A percentile compares a stretch with the other conserved stretches of the same genome.
phyloP scores from a whole-genome alignment of 2,113 vertebrate species.

The Barbus barbus region DNA sequence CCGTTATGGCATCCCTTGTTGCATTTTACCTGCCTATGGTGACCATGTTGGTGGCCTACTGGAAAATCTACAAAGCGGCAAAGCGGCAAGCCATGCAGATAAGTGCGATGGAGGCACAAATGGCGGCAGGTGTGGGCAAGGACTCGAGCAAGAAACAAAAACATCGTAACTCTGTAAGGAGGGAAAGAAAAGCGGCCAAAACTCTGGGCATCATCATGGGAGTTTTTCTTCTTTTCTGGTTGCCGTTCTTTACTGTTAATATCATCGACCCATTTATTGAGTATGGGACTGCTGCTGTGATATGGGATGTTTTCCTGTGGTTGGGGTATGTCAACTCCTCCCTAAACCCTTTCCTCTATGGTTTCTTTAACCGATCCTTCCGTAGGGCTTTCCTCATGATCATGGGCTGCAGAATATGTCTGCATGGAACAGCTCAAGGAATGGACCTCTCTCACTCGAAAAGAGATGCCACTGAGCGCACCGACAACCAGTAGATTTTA shows the following conservation, averaged over 20 bases:
- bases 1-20: slow-evolving; percentile 75
- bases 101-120: slow-evolving; percentile 76
- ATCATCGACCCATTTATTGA: slow-evolving; percentile 78
- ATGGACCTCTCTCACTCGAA: slow-evolving; percentile 74
- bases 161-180: slow-evolving; percentile 71
- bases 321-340: slow-evolving; percentile 80
- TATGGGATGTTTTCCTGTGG: slow-evolving; percentile 81
- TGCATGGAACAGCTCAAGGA: slow-evolving; percentile 65
- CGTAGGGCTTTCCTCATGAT: slow-evolving; percentile 77
- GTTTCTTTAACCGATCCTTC: slow-evolving; percentile 77
- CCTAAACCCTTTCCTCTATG: slow-evolving; percentile 80
- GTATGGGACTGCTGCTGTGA: slow-evolving; percentile 69
- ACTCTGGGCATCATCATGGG: slow-evolving; percentile 83
- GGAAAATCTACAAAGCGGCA: slow-evolving; percentile 80
- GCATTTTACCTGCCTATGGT: slow-evolving; percentile 80
- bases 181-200: slow-evolving; percentile 78
- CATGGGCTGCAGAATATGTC: slow-evolving; percentile 75
- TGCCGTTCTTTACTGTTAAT: slow-evolving; percentile 80
- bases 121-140: slow-evolving; percentile 68
- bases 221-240: slow-evolving; percentile 78
- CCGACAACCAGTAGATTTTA: slow-evolving; percentile 58
- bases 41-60: slow-evolving; percentile 78
- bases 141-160: slow-evolving; percentile 72
- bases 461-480: slow-evolving; percentile 63
- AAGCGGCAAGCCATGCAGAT: slow-evolving; percentile 78